Conservation (phyloP, 2,113 vertebrate species). For the Pollimyrus isidori region DNA sequence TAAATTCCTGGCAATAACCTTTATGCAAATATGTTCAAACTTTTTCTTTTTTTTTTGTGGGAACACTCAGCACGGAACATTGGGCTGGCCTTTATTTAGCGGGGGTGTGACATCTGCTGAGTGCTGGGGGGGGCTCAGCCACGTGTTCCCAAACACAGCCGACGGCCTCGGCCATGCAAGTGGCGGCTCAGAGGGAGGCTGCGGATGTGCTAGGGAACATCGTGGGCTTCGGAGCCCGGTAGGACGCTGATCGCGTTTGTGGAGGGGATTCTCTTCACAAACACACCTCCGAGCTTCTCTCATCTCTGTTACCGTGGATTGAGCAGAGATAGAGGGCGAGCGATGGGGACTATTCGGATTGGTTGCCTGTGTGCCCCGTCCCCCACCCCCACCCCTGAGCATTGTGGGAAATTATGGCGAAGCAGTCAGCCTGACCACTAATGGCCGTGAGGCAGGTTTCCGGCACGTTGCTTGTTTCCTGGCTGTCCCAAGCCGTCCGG, state of each 20-base stretch:
- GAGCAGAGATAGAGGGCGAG: not conserved
- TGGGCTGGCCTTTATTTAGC: not conserved
- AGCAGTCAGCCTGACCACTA: not conserved
- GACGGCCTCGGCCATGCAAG: not conserved
- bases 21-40: slow-evolving; percentile 9
- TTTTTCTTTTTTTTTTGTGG: not conserved
- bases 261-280: not conserved
- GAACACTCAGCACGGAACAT: not conserved
- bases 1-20: not conserved
- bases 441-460: not conserved
- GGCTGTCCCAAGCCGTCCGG: not conserved
- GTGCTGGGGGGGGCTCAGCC: not conserved
- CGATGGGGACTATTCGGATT: not conserved
- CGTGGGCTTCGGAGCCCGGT: not conserved
- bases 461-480: not conserved
- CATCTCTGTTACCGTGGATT: not conserved
- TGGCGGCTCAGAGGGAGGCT: not conserved
- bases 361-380: not conserved
- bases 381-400: not conserved
- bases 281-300: not conserved
- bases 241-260: not conserved
- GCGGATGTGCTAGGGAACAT: not conserved
- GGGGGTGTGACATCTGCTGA: not conserved
- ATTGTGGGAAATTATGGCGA: not conserved
- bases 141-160: not conserved